Base-by-base conservation (phyloP, 2,113 vertebrate genomes). In the Phocoena sinus region DNA sequence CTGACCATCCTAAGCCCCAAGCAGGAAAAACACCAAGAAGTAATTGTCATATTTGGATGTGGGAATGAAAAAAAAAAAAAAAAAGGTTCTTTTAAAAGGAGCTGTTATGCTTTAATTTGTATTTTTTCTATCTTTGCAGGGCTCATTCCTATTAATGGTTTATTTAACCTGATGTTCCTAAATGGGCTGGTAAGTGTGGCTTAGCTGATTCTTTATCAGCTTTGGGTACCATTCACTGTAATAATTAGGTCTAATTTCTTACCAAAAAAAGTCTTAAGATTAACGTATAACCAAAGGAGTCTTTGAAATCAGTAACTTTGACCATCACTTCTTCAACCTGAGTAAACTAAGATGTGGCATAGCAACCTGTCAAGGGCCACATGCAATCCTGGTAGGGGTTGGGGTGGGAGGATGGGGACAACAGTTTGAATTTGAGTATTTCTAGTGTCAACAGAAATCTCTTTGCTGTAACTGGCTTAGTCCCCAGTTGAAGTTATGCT, bases 91-190 rank as follows among this genome's bases (percentile, higher is more conserved):
- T 85, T 62, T 79, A 77, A 23, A 18, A 85, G 25, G 21, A 91
- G 31, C 2, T 77, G 6, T n/a, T 71, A 50, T n/a, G 18, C 21
- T 86, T 60, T 60, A 53, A 50, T n/a, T 62, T 82, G 28, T 36
- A 13, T 20, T 90, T 86, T 83, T 88, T 67, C 58, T 96, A 2
- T 85, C 81, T 6, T 87, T 63, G 14, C 5, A 74, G 50, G 41
- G 17, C 41, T 96, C 68, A 44, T 62, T 91, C 53, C 41, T 86
- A 85, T 56, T 62, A 93, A 76, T 82, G 21, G 13, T 13, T 94
- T 88, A 67, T 73, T 76, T 76, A 70, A 67, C 50, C 25, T 38
- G 26, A 26, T 80, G 31, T 90, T 91, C 92, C n/a, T 68, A 84
- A 74, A 92, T 65, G 50, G 26, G 41, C 47, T 70, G 36, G 5